Base-by-base conservation (phyloP, 2,888 invertebrate species). In the Elegia similella region DNA sequence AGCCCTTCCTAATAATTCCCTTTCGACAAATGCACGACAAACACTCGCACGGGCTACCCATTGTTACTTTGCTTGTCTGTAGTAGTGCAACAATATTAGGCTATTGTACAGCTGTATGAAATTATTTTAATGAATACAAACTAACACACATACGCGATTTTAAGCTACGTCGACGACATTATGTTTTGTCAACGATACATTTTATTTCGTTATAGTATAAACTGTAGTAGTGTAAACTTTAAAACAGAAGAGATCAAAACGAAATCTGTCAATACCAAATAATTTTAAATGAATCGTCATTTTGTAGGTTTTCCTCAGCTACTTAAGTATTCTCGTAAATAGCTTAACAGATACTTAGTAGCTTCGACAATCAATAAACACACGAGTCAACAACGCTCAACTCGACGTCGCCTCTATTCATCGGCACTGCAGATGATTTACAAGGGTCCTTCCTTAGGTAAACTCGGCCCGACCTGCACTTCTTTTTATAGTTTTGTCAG, bases 381-480 rank as follows among this genome's bases (percentile, higher is more conserved):
- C 77, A 80, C 80, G 72, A 89, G 88, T 89, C 88, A 89, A 90
- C 88, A 88, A 76, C 80, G 84, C 83, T 86, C 77, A 75, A 82
- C 78, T 76, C 80, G 75, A 76, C 72, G 82, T 80, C 78, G 75
- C 74, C 74, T 80, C 80, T 84, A 88, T 89, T 88, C 87, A 86
- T 84, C 81, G 81, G 73, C 76, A 72, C 79, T 80, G 82, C 80
- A 82, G 88, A 90, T 90, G 91, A 90, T 90, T 90, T 91, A 90
- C 89, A 90, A 89, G 91, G 91, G 87, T 83, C 89, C 87, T 87
- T 88, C 80, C 86, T 90, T 90, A 88, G 91, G 91, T 89, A 90
- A 89, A 88, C 88, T 84, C 74, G 80, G 79, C 67, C 78, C 87
- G 86, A 83, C 82, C 85, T 87, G 80, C 78, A 81, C 84, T 87